Conservation (phyloP, 2,113 vertebrate genomes). For the Anser brachyrhynchus region DNA sequence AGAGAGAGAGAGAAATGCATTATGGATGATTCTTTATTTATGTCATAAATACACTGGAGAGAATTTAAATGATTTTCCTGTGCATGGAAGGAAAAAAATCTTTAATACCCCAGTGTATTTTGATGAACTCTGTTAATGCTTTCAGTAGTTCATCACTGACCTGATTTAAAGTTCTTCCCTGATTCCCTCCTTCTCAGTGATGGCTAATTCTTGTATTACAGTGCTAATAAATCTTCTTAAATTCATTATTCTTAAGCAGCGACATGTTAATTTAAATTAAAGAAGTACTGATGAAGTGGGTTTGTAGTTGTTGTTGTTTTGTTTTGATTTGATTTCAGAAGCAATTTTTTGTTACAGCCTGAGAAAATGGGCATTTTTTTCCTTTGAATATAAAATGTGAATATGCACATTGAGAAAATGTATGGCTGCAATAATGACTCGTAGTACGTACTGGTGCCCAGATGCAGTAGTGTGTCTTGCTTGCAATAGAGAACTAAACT, state of each 20-base stretch:
- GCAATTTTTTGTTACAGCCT: not conserved
- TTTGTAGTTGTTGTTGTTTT: not conserved
- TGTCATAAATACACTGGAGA: not conserved
- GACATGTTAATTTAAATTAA: not conserved
- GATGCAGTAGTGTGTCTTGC: not conserved
- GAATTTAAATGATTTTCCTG: not conserved
- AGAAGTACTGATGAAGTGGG: not conserved
- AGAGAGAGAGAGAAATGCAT: not conserved
- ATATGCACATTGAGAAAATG: not conserved
- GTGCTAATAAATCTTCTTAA: not conserved
- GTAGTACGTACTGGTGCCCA: not conserved
- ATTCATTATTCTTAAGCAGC: not conserved
- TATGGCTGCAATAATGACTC: not conserved
- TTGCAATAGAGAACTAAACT: not conserved
- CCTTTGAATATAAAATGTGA: not conserved
- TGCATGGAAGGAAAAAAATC: not conserved
- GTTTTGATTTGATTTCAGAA: not conserved
- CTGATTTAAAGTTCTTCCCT: not conserved
- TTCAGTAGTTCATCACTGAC: not conserved
- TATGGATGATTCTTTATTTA: not conserved
- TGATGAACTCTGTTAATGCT: not conserved
- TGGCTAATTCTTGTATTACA: not conserved
- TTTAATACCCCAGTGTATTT: not conserved
- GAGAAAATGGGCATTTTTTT: not conserved
- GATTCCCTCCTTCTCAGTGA: not conserved